phyloP scores from a whole-genome alignment of 2,888 invertebrate species.

The Brachycybe producta region DNA sequence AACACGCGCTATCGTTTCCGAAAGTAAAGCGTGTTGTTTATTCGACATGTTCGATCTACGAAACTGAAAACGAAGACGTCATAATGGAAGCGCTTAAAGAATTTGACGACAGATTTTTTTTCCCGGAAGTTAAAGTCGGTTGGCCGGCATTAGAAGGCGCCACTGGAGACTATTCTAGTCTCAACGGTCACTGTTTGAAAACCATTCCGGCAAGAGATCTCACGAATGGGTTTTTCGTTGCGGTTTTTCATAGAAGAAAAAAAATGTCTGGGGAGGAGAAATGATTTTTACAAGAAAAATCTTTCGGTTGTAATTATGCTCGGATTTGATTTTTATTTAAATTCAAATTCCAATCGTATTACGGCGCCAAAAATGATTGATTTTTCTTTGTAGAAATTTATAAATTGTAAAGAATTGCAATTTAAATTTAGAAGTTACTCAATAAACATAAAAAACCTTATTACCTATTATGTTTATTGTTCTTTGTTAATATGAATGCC shows the following conservation, averaged over 20 bases:
- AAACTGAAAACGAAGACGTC: constrained; percentile 87
- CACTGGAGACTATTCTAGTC: constrained; percentile 40
- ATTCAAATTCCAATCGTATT: neutral
- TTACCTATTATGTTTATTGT: too few relatives aligned
- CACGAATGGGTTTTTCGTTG: constrained; percentile 91
- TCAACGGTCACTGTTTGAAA: constrained; percentile 61
- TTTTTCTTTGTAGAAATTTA: too few relatives aligned
- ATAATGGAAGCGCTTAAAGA: constrained; percentile 54
- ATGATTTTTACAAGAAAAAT: too few relatives aligned
- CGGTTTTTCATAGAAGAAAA: constrained; percentile 50
- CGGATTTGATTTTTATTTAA: too few relatives aligned
- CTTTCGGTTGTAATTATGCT: too few relatives aligned
- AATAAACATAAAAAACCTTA: too few relatives aligned
- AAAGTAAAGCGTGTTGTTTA: constrained; percentile 75
- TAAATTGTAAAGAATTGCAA: too few relatives aligned
- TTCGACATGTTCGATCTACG: constrained; percentile 85
- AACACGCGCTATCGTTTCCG: constrained; percentile 75
- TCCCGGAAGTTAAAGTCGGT: neutral
- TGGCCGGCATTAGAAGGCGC: constrained; percentile 10
- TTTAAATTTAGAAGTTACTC: too few relatives aligned
- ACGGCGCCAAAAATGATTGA: neutral
- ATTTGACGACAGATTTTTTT: constrained; percentile 26
- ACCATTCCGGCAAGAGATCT: constrained; percentile 58
- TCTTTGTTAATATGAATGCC: too few relatives aligned
- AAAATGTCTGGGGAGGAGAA: neutral